Percentiles rank a stretch among this genome's conserved stretches.
Evolutionary conservation across 2,888 invertebrate species (phyloP).

Genomic region (Pyrgus malvae): DNA sequence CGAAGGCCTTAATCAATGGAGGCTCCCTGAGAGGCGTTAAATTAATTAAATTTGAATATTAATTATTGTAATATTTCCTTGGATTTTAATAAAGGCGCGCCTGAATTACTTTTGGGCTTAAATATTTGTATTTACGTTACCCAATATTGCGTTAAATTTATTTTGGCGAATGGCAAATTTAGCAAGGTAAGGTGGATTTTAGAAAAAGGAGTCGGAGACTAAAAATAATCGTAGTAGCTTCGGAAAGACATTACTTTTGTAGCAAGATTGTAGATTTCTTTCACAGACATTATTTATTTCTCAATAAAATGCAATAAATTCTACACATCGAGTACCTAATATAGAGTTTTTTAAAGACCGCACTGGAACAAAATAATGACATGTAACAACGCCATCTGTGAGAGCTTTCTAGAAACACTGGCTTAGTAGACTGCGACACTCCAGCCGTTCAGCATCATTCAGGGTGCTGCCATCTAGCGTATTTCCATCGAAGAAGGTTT

Average conservation of each 20-base stretch:
- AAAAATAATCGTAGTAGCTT: too few species aligned
- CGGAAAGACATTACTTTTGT: too few species aligned
- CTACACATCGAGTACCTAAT: too few species aligned
- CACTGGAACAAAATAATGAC: too few species aligned
- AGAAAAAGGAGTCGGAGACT: too few species aligned
- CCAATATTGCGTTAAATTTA: neutral
- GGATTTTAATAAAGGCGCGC: constrained; percentile 5
- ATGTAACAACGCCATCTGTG: neutral
- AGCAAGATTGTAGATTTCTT: too few species aligned
- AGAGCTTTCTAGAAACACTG: neutral
- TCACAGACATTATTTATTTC: too few species aligned
- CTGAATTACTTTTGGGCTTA: neutral
- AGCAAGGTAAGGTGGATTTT: too few species aligned
- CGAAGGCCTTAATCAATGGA: constrained; percentile 7
- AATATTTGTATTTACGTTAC: neutral
- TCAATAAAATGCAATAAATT: too few species aligned
- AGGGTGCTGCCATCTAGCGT: neutral
- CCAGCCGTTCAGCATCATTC: neutral
- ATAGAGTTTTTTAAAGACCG: too few species aligned
- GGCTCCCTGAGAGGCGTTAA: neutral
- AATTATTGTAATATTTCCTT: constrained; percentile 16
- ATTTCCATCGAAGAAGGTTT: neutral
- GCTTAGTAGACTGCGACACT: too few species aligned
- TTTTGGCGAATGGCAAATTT: neutral
- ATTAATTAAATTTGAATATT: constrained; percentile 19